Base-by-base conservation (phyloP, 2,797 vertebrate species). In the Hirundo rustica region DNA sequence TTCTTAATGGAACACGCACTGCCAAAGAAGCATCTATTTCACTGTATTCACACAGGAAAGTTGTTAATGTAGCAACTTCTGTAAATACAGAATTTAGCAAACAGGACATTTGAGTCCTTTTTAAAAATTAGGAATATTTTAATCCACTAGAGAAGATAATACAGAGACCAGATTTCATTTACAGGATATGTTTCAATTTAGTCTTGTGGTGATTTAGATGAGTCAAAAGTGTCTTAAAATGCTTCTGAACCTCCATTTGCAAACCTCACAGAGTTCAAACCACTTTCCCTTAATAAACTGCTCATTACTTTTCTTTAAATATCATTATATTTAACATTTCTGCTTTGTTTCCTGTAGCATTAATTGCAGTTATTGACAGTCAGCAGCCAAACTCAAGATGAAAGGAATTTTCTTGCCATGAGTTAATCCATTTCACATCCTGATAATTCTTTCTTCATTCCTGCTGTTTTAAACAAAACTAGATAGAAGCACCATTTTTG, bases 311-410 rank as follows among this genome's bases (percentile, higher is more conserved):
- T 81, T 93, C 82, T 87, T 89, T 68, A 94, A 96, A 96, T 93
- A 51, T 77, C 80, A 89, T 93, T 96, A 93, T 77, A 87, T 67
- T 86, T 95, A 96, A 88, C 54, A 85, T 91, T 90, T 82, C 67
- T 95, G 25, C 85, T 96, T 95, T 96, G 83, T 97, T 95, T 97
- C 80, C 61, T 80, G 68, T 61, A 92, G 75, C 74, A 92, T 89
- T 94, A 85, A 95, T 96, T 67, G 72, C 77, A 32, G 53, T 57
- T 93, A 95, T 86, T 94, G 89, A 93, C 93, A 92, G 83, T 81
- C 95, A 90, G 88, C 71, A 92, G 44, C 54, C 83, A 82, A 79
- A 84, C 50, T 90, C 42, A 48, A 94, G 86, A 90, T 93, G 71
- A 95, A 97, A 96, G 90, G 68, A 92, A 89, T 91, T 94, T 94